These are phyloP conservation scores for Macrotis lagotis DNA, from an alignment of 2,113 vertebrate genomes.

Conservation along the genomic window DNA sequence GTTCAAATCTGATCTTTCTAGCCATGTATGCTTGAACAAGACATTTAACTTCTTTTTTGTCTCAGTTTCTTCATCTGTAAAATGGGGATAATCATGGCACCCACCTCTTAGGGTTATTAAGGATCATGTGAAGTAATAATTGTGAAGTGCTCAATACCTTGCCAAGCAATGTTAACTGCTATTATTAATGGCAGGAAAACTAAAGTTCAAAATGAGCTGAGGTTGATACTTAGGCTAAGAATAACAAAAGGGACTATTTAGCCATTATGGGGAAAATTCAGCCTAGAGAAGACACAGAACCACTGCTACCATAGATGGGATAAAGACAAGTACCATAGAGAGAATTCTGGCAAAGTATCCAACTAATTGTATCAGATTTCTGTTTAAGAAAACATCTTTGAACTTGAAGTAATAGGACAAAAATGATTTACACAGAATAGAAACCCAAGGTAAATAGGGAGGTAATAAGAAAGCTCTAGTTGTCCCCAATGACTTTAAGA, in stretches of 20 bases:
- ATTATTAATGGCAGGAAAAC: too few relatives aligned
- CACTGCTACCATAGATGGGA: too few relatives aligned
- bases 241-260: too few relatives aligned
- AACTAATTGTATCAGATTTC: background rate
- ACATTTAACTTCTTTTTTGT: background rate
- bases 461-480: background rate
- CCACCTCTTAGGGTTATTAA: background rate
- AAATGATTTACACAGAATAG: background rate
- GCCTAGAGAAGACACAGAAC: too few relatives aligned
- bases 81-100: background rate
- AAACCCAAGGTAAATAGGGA: background rate
- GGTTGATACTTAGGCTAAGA: too few relatives aligned
- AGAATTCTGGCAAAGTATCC: too few relatives aligned
- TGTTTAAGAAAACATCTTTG: background rate
- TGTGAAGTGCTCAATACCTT: background rate
- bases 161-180: too few relatives aligned
- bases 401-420: background rate
- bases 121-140: background rate
- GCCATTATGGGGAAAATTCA: too few relatives aligned
- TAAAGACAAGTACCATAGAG: too few relatives aligned
- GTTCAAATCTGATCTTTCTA: background rate
- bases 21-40: background rate
- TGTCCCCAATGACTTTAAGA: background rate
- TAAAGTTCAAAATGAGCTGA: too few relatives aligned
- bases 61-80: background rate